Conservation (phyloP, 1,140 invertebrate genomes). For the Musca vetustissima region DNA sequence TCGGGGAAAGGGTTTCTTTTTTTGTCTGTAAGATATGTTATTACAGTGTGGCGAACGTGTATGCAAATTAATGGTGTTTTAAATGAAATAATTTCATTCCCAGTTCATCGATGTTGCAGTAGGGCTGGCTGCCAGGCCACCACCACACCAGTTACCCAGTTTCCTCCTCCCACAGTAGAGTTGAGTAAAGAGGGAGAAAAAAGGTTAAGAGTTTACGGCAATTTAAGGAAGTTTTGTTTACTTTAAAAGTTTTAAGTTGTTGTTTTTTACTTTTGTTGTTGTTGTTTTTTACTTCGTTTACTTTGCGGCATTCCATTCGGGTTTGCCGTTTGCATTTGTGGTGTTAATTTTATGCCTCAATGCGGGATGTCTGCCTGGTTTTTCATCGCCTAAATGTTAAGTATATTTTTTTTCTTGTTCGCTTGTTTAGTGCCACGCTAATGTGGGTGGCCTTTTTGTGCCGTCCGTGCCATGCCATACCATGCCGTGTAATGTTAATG, state of each 20-base stretch:
- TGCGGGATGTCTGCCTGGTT: too few relatives aligned
- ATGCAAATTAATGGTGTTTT: conserved; percentile 14
- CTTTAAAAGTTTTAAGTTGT: background rate
- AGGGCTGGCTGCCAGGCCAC: background rate
- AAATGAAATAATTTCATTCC: conserved; percentile 14
- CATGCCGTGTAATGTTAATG: background rate
- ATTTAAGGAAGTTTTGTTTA: conserved; percentile 21
- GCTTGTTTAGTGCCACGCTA: background rate
- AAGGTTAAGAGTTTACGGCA: conserved; percentile 19
- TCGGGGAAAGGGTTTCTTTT: background rate
- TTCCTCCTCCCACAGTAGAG: background rate
- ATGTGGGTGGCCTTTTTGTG: conserved; percentile 15
- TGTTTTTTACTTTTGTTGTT: background rate
- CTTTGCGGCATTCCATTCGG: background rate
- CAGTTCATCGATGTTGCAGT: background rate
- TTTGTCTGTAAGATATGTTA: background rate
- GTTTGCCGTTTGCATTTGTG: background rate
- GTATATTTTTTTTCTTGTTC: background rate
- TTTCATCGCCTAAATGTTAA: too few relatives aligned
- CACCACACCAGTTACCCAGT: background rate
- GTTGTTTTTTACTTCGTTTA: background rate
- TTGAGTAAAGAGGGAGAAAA: background rate
- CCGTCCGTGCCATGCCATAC: too few relatives aligned
- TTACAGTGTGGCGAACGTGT: background rate
- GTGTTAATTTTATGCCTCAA: background rate